Evolutionary conservation across 2,797 vertebrate genomes (phyloP).

Genomic region (Pogoniulus pusillus): DNA sequence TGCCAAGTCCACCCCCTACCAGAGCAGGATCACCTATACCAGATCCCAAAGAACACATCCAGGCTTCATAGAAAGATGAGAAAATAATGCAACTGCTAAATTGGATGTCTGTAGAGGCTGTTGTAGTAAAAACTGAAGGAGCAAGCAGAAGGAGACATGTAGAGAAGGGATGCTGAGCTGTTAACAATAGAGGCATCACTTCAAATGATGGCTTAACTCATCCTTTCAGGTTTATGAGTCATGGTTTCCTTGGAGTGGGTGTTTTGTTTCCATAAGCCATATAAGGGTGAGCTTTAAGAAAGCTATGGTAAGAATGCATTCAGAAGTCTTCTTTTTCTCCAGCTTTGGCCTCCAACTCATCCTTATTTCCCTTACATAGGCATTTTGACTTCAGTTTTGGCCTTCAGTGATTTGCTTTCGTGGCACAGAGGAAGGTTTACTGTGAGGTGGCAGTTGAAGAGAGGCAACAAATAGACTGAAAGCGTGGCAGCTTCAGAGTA

Average conservation of each 20-base stretch:
- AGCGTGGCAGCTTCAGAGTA: background rate
- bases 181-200: slow-evolving; percentile 9
- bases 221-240: slow-evolving; percentile 16
- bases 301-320: slow-evolving; percentile 47
- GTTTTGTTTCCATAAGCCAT: slow-evolving; percentile 38
- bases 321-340: slow-evolving; percentile 13
- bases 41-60: no score
- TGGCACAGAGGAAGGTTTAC: background rate
- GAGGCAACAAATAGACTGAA: background rate
- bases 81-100: background rate
- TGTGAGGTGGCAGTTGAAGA: background rate
- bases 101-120: background rate
- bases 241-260: background rate
- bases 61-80: background rate
- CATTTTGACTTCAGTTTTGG: background rate
- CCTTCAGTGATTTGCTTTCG: background rate
- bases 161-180: background rate
- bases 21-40: no score
- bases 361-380: slow-evolving; percentile 25
- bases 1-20: no score
- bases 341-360: background rate
- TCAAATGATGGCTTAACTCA: slow-evolving; percentile 15
- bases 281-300: slow-evolving; percentile 45
- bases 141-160: background rate
- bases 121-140: background rate